phyloP scores from a whole-genome alignment of 2,888 invertebrate genomes.

The Meloe dianella region DNA sequence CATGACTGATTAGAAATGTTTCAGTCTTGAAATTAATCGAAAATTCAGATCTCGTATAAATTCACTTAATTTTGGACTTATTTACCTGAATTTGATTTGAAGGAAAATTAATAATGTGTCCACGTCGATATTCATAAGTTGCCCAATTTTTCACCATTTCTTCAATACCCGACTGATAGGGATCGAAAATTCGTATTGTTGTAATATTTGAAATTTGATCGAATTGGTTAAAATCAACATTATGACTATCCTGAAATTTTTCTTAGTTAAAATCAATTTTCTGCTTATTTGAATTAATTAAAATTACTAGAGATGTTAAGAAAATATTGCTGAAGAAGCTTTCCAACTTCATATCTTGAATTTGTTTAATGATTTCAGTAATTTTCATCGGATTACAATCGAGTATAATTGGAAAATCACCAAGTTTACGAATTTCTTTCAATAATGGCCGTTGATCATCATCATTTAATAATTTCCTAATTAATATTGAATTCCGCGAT shows the following conservation, averaged over 20 bases:
- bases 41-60: background rate
- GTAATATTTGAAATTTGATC: constrained; percentile 48
- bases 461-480: constrained; percentile 17
- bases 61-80: background rate
- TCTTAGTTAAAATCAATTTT: background rate
- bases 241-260: constrained; percentile 14
- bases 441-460: constrained; percentile 66
- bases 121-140: background rate
- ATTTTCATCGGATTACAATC: constrained; percentile 73
- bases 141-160: constrained; percentile 14
- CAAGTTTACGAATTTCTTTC: constrained; percentile 73
- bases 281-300: background rate
- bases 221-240: background rate
- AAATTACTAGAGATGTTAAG: constrained; percentile 63
- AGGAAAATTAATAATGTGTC: background rate
- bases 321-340: constrained; percentile 71
- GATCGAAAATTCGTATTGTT: constrained; percentile 14
- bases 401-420: constrained; percentile 73
- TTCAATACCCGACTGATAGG: constrained; percentile 42
- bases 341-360: constrained; percentile 78
- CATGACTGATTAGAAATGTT: background rate
- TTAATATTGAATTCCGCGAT: constrained; percentile 17
- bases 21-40: background rate
- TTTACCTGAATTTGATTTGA: background rate
- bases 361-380: constrained; percentile 64